Conservation (phyloP, 2,888 invertebrate species). For the Tetramorium bicarinatum region DNA sequence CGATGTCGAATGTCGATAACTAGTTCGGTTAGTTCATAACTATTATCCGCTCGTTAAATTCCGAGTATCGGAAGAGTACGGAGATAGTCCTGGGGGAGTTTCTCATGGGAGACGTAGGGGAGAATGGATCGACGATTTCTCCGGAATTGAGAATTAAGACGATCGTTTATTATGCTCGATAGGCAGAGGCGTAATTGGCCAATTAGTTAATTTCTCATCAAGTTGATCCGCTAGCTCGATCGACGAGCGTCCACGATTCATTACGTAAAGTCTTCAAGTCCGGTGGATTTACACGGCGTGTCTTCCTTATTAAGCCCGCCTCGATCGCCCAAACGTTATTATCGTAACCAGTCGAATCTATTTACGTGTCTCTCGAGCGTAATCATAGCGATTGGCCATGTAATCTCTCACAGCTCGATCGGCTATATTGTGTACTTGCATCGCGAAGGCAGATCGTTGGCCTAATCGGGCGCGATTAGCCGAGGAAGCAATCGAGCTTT, state of each 20-base stretch:
- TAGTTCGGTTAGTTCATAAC: slow-evolving; percentile 4
- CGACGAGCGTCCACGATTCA: slow-evolving; percentile 54
- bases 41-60: slow-evolving; percentile 59
- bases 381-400: slow-evolving; percentile 27
- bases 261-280: slow-evolving; percentile 57
- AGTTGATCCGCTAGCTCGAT: slow-evolving; percentile 50
- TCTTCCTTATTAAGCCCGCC: slow-evolving; percentile 62
- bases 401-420: slow-evolving; percentile 33
- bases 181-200: slow-evolving; percentile 78
- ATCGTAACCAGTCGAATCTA: slow-evolving; percentile 36
- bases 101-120: not conserved
- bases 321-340: slow-evolving; percentile 34
- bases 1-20: slow-evolving; percentile 50
- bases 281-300: not conserved
- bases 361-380: slow-evolving; percentile 29
- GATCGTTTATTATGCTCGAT: slow-evolving; percentile 75
- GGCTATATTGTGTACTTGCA: slow-evolving; percentile 38
- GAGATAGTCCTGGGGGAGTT: not conserved
- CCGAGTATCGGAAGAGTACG: not conserved
- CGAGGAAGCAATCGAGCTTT: not conserved
- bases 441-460: slow-evolving; percentile 47
- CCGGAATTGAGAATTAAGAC: slow-evolving; percentile 72
- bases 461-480: slow-evolving; percentile 42
- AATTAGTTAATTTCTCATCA: slow-evolving; percentile 81
- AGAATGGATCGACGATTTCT: slow-evolving; percentile 74